Base-by-base conservation (phyloP, 1,140 invertebrate species). In the Caenorhabditis latens region DNA sequence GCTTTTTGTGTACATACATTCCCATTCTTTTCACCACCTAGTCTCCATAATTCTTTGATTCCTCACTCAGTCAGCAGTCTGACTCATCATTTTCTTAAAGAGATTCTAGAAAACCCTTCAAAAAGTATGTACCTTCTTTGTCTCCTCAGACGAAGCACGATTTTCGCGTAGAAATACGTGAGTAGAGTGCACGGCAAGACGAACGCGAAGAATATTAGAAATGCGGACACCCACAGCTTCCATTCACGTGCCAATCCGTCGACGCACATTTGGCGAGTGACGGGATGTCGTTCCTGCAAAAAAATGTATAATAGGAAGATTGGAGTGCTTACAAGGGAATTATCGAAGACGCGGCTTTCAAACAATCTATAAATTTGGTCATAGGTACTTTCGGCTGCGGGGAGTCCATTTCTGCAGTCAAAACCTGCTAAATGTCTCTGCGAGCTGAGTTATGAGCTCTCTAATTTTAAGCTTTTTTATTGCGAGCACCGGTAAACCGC, bases 91-190 rank as follows among this genome's bases (percentile, higher is more conserved):
- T 3, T 1, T 43, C 14, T 21, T n/a, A n/a, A n/a, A n/a, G n/a
- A n/a, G n/a, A n/a, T n/a, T 48, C 19, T 11, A 13, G 53, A 46
- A 57, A 55, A 8, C n/a, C n/a, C n/a, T n/a, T n/a, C n/a, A n/a
- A n/a, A n/a, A n/a, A n/a, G n/a, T n/a, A n/a, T n/a, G 53, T 71
- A 88, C 87, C 83, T 84, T 63, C 63, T 71, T 55, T 88, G 87
- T 40, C 43, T 84, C 48, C 84, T 61, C 9, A 88, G 57, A 19
- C 87, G 83, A 24, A 88, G 58, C 7, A 85, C 67, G 13, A 88
- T 88, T 53, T 75, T 75, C 0, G 67, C 87, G 42, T 88, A 88
- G 65, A 88, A 88, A 55, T 87, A 88, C 7, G 75, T 85, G 42
- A 88, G 46, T 40, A 83, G 61, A 67, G 82, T 83, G 65, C 86